Evolutionary conservation across 2,888 invertebrate species (phyloP), one percentile per base, ranked within the genome.

Genomic region (Notocelia uddmanniana): DNA sequence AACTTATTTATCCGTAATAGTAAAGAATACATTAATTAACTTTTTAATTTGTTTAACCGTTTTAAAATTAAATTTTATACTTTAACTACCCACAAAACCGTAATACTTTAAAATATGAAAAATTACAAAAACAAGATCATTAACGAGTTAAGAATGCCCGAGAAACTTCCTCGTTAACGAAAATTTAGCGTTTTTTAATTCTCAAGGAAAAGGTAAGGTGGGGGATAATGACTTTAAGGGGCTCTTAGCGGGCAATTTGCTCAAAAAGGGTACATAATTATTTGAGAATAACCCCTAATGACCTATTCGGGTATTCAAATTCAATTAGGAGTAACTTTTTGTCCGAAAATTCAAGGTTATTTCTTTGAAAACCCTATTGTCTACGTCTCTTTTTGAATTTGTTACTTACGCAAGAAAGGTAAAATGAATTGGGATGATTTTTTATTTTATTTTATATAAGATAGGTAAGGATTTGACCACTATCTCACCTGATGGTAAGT

Each of bases 221-320:
- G 59, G 45, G 60, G 67, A 72, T 72, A 72, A 72, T 72, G 72
- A 72, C 37, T 23, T 68, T 62, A 68, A 72, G 37, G 37, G 67
- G 62, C 72, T 68, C 72, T 72, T 68, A 67, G 67, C 68, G 67
- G 68, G 62, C 60, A 62, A 72, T 72, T 72, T 50, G 67, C 68
- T 62, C 45, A 55, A 57, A 66, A 71, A 62, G 72, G 72, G 72
- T 72, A 68, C 67, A 62, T 68, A 72, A 72, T 72, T 67, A 72
- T 72, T 72, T 37, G 23, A 57, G 68, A 54, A 67, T 72, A 72
- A 68, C 55, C 62, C 37, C 45, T 72, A 72, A 72, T 57, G 62
- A 68, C 55, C 68, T 68, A 62, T 67, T 67, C 60, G 57, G 67
- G 21, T 55, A 67, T 68, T 72, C 60, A 50, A 72, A 72, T 72